phyloP scores from a whole-genome alignment of 1,140 invertebrate genomes.

The Popillia japonica region DNA sequence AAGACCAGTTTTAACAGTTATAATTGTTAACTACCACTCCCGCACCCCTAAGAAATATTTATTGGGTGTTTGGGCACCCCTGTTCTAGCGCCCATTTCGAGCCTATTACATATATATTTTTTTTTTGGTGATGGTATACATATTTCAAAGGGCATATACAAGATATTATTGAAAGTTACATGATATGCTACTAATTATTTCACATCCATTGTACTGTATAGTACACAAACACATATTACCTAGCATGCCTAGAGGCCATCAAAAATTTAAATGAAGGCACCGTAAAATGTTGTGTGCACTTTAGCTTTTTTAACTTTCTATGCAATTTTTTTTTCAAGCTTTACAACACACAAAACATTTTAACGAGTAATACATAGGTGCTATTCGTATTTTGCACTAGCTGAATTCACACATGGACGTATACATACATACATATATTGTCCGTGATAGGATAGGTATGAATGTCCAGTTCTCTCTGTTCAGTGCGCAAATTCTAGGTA shows the following conservation, averaged over 20 bases:
- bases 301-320: constrained; percentile 11
- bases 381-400: not conserved
- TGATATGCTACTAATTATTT: not conserved
- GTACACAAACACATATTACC: not conserved
- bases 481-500: constrained; percentile 1
- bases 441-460: not conserved
- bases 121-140: too few relatives aligned
- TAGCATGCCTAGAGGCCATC: not conserved
- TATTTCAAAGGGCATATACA: too few relatives aligned
- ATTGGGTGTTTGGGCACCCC: too few relatives aligned
- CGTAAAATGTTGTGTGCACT: not conserved
- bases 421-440: not conserved
- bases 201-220: not conserved
- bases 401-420: not conserved
- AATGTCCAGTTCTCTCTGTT: not conserved
- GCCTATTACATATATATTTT: too few relatives aligned
- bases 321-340: not conserved
- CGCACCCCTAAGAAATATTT: too few relatives aligned
- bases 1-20: too few relatives aligned
- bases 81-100: too few relatives aligned
- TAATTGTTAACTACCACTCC: too few relatives aligned
- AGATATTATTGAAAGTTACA: too few relatives aligned
- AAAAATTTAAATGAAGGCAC: constrained; percentile 30
- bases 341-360: not conserved
- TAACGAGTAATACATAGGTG: not conserved